Evolutionary conservation across 2,113 vertebrate genomes (phyloP), one percentile per base, ranked within the genome.

Genomic region (Seriola rivoliana): DNA sequence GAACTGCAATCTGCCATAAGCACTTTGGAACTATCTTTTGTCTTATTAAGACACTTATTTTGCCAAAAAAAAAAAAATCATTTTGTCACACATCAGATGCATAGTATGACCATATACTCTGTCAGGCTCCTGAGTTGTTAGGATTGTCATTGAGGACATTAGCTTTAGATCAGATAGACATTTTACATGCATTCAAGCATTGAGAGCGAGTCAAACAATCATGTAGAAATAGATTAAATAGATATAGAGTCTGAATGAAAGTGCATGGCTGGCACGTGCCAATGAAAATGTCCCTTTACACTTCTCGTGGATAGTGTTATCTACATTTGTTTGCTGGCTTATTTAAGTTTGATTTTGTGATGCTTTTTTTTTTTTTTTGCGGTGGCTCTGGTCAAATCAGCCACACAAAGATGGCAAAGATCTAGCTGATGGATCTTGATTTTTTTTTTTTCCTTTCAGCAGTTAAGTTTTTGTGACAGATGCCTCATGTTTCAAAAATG

Each of bases 241-340:
- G 59, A 68, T 74, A 55, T 21, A 38, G 55, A 11, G 13, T 64
- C 16, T 71, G 68, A 82, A 74, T 80, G 21, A 80, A 75, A 68
- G 85, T 80, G 89, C 89, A 90, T 88, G 88, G 86, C 86, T 89
- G 85, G 80, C 82, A 74, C 75, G 71, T 89, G 85, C 73, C 59
- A 38, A 25, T 50, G 9, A 44, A 87, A 81, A 76, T 57, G 12
- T 78, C 75, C 83, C 83, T 89, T 81, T 78, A 80, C 25, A 29
- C 70, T 60, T 81, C 34, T 36, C 40, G n/a, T 58, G 13, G 29
- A 63, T 57, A 4, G 65, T 44, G 12, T 69, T 74, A 34, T 66
- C 34, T 78, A 16, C 8, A 9, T 85, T 62, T 78, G 10, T 68
- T n/a, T 4, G 77, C 58, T 73, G 69, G 55, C 64, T 58, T 67